phyloP scores from a whole-genome alignment of 2,888 invertebrate genomes.

The Yponomeuta plumbellus region DNA sequence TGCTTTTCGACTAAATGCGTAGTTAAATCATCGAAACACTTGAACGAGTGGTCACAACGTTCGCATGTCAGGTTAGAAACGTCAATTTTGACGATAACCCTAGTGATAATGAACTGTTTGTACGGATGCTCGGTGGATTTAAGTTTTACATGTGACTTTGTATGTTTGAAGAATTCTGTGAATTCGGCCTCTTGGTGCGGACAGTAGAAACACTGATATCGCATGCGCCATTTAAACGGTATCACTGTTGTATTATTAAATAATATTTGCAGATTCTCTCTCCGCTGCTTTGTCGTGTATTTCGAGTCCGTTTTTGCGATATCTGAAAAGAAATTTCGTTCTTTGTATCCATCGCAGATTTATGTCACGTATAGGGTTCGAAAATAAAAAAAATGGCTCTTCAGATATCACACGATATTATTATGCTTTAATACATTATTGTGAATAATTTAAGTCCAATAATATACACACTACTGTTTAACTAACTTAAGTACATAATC shows the following conservation, averaged over 20 bases:
- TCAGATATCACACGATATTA: conserved; percentile 2
- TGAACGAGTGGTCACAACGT: conserved; percentile 18
- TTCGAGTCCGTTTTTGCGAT: conserved; percentile 7
- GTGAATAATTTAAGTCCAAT: not conserved
- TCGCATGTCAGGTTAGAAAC: conserved; percentile 20
- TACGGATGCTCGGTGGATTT: not conserved
- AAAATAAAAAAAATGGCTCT: conserved; percentile 2
- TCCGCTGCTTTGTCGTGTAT: conserved; percentile 10
- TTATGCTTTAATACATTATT: conserved; percentile 1
- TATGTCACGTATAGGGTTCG: conserved; percentile 4
- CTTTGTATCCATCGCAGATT: conserved; percentile 13
- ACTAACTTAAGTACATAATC: not conserved
- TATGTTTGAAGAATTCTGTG: conserved; percentile 16
- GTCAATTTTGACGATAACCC: conserved; percentile 20
- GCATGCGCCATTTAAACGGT: conserved; percentile 21
- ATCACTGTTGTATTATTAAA: conserved; percentile 21
- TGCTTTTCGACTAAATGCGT: conserved; percentile 20
- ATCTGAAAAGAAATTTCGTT: conserved; percentile 23
- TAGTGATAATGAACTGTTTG: not conserved
- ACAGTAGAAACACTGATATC: conserved; percentile 23
- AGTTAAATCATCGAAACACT: conserved; percentile 16
- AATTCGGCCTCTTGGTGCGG: conserved; percentile 15
- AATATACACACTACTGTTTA: not conserved
- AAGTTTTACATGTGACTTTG: conserved; percentile 11
- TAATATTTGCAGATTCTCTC: conserved; percentile 16